A percentile compares a stretch with the other conserved stretches of the same genome.
Evolutionary conservation across 64 coral and sea anemone genomes (phyloP).

Genomic region (Platygyra sinensis): DNA sequence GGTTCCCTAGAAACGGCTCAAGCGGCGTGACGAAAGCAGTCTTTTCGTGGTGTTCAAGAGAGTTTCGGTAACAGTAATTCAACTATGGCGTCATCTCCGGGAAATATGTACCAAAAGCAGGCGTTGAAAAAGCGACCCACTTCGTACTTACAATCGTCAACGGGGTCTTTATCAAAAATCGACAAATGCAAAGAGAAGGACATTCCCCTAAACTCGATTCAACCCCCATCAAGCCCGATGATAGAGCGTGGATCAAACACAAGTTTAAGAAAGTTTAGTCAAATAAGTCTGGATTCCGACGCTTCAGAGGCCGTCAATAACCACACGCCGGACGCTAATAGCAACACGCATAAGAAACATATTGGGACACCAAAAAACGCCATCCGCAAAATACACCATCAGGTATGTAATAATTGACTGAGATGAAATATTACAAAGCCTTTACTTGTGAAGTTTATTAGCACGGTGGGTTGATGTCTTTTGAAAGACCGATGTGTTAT

Average conservation of each 20-base stretch:
- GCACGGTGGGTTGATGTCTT: background rate
- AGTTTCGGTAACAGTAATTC: background rate
- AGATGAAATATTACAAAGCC: background rate
- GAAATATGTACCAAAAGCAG: slow-evolving; percentile 31
- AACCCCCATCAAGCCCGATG: background rate
- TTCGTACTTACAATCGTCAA: background rate
- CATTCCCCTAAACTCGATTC: background rate
- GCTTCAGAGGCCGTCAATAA: background rate
- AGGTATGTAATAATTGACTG: background rate
- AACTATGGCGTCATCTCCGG: background rate
- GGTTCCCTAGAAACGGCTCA: slow-evolving; percentile 10
- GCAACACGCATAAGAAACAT: background rate
- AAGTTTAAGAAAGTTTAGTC: slow-evolving; percentile 31
- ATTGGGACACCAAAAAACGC: background rate
- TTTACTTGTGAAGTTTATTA: background rate
- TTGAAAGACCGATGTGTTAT: background rate
- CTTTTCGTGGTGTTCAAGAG: background rate
- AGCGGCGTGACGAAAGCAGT: background rate
- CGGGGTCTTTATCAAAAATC: background rate
- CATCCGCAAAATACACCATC: background rate
- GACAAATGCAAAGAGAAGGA: slow-evolving; percentile 21
- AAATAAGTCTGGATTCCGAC: slow-evolving; percentile 11
- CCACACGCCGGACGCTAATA: background rate
- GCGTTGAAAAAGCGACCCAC: background rate
- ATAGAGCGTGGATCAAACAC: background rate